Base-by-base conservation (phyloP, 1,140 invertebrate genomes). In the Ips nitidus region DNA sequence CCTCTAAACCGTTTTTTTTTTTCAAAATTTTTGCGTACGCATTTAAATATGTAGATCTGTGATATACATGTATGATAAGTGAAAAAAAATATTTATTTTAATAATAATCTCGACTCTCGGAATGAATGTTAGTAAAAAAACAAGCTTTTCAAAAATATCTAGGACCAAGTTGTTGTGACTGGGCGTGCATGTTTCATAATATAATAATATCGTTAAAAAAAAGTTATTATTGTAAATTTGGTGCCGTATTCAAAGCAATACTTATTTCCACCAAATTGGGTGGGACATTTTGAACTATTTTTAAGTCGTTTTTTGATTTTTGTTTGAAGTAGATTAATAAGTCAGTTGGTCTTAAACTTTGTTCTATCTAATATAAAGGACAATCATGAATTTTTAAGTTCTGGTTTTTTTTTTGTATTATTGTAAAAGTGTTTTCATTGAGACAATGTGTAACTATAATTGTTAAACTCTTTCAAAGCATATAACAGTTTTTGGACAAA, bases 11-110 rank as follows among this genome's bases (percentile, higher is more conserved):
- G 22, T 22, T 22, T 22, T 22, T 22, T n/a, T 50, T 50, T 50
- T 50, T 50, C 45, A 50, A 50, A 50, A 50, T 50, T 50, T 50
- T 22, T 22, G 22, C 45, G 45, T 50, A 50, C 45, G 66, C 71
- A 70, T 76, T 68, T 74, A 75, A 79, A 79, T 77, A 77, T 79
- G 79, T 80, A 80, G 79, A 75, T 78, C 79, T 80, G 79, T 80
- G 79, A 80, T 80, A 80, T 80, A 77, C 70, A 76, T 79, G 77
- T 80, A 75, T 76, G 73, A 76, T 59, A 78, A 78, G 74, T 73
- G 60, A 72, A 71, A 71, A 22, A 73, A 73, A 64, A 60, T 69
- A 71, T 71, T 67, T 73, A 74, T 76, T 76, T 74, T 62, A 62
- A 39, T 72, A 65, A 64, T 77, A 73, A 68, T 75, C 69, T 71